Evolutionary conservation across 2,113 vertebrate species (phyloP).

Genomic region (Pimephales promelas): DNA sequence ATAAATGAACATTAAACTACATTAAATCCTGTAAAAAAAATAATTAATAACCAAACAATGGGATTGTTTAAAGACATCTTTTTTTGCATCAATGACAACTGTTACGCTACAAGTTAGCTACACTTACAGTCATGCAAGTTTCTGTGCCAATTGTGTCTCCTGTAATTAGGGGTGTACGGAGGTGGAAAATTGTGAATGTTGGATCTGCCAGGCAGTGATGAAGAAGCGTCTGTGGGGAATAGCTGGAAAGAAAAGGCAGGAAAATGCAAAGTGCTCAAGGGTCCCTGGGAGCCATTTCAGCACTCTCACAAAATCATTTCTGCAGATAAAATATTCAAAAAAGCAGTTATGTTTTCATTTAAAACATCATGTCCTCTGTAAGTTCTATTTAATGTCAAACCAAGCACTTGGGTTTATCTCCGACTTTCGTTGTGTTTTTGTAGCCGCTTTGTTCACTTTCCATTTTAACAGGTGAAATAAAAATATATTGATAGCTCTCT

Average conservation of each 20-base stretch:
- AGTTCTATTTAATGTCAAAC: constrained; percentile 53
- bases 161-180: constrained; percentile 50
- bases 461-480: not conserved
- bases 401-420: constrained; percentile 41
- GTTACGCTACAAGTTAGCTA: constrained; percentile 4
- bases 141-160: constrained; percentile 46
- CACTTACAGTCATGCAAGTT: constrained; percentile 28
- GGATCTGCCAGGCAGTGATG: constrained; percentile 41
- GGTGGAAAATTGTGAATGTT: constrained; percentile 39
- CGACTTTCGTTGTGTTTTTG: not conserved
- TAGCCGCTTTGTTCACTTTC: not conserved
- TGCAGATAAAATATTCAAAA: constrained; percentile 57
- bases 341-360: constrained; percentile 53
- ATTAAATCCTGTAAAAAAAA: not conserved
- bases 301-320: constrained; percentile 51
- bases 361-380: constrained; percentile 43
- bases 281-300: constrained; percentile 53
- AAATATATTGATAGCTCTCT: not conserved
- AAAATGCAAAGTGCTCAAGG: constrained; percentile 49
- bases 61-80: constrained; percentile 1
- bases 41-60: not conserved
- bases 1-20: not conserved
- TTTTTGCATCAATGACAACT: constrained; percentile 25
- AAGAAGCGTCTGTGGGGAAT: constrained; percentile 48
- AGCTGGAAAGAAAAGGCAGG: constrained; percentile 45